Evolutionary conservation across 2,113 vertebrate genomes (phyloP).

Genomic region (Saccopteryx bilineata): DNA sequence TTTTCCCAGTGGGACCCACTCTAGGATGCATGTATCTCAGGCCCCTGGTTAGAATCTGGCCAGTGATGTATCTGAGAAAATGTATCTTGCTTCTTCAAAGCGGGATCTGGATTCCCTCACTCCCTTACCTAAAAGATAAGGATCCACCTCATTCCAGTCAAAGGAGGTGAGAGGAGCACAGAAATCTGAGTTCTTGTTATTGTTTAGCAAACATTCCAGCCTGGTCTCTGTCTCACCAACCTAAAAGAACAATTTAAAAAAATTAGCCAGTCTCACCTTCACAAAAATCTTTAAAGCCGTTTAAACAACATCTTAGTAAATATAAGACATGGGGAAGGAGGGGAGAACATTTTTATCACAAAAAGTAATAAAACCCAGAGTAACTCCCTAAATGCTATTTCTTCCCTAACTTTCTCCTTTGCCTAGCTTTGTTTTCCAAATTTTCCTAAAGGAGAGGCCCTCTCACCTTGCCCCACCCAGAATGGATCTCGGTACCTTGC

Average conservation of each 20-base stretch:
- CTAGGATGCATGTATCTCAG: neutral
- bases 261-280: neutral
- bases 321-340: neutral
- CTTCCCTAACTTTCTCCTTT: neutral
- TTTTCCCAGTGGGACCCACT: neutral
- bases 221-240: slow-evolving; percentile 99
- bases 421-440: neutral
- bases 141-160: slow-evolving; percentile 99
- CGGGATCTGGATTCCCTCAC: neutral
- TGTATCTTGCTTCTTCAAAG: neutral
- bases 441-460: neutral
- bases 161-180: slow-evolving; percentile 99
- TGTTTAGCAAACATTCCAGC: slow-evolving; percentile 98
- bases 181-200: slow-evolving; percentile 99
- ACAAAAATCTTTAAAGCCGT: neutral
- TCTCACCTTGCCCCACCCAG: neutral
- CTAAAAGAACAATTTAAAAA: slow-evolving; percentile 84
- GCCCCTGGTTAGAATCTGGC: neutral
- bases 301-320: slow-evolving; percentile 16
- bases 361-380: slow-evolving; percentile 26
- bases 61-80: neutral
- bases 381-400: neutral
- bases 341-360: slow-evolving; percentile 8
- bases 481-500: neutral
- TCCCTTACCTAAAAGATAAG: slow-evolving; percentile 96